Percentiles rank a stretch among this genome's conserved stretches.
phyloP scores from a whole-genome alignment of 2,113 vertebrate genomes.

The Clarias magur region DNA sequence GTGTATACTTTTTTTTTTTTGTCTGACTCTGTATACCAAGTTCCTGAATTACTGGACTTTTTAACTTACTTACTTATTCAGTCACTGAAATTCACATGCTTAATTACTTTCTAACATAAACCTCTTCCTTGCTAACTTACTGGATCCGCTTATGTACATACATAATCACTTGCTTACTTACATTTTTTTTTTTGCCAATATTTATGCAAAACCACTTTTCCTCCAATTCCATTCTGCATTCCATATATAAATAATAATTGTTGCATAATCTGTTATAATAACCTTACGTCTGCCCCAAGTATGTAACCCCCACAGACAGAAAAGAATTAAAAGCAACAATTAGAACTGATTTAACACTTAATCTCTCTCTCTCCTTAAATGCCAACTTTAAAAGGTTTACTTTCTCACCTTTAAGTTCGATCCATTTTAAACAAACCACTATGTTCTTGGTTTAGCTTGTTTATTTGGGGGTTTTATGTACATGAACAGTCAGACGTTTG shows the following conservation, averaged over 20 bases:
- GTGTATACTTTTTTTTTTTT: neutral
- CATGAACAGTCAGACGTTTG: too few relatives aligned
- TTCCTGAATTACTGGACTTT: neutral
- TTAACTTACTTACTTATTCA: neutral
- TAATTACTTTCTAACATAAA: neutral
- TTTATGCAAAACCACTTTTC: neutral
- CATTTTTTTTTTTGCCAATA: neutral
- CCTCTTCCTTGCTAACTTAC: neutral
- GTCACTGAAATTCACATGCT: neutral
- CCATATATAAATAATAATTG: neutral
- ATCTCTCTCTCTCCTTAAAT: neutral
- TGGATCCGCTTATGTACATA: too few relatives aligned
- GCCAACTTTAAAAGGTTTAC: neutral
- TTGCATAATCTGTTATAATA: neutral
- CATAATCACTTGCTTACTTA: neutral
- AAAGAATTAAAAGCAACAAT: neutral
- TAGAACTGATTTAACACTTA: neutral
- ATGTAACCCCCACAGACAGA: neutral
- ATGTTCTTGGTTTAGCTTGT: neutral
- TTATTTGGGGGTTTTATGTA: neutral
- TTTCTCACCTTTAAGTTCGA: neutral
- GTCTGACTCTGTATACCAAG: neutral
- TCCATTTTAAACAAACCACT: neutral
- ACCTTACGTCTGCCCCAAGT: neutral
- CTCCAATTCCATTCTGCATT: neutral